phyloP scores from a whole-genome alignment of 2,797 vertebrate genomes.

The Octomys mimax region DNA sequence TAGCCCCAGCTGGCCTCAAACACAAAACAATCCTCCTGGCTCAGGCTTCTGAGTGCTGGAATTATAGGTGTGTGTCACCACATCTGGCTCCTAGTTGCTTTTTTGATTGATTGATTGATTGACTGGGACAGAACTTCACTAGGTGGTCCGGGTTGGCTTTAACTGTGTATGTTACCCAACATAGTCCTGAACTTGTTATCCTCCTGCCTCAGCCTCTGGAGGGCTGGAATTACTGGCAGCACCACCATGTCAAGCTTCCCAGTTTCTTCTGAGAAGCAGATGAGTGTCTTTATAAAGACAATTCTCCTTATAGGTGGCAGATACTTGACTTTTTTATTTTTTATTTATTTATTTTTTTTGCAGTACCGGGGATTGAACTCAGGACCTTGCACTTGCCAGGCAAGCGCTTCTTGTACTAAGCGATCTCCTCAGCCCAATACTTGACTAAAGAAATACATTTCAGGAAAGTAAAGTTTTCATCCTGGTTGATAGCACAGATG shows the following conservation, averaged over 20 bases:
- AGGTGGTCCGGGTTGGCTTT: background rate
- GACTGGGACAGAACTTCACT: background rate
- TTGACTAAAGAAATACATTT: background rate
- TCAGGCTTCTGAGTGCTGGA: background rate
- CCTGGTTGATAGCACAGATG: background rate
- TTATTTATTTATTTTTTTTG: too few relatives aligned
- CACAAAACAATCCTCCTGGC: background rate
- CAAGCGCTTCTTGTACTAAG: too few relatives aligned
- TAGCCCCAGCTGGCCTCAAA: background rate
- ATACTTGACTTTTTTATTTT: background rate
- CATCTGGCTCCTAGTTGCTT: background rate
- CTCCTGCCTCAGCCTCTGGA: background rate
- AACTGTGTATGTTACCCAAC: background rate
- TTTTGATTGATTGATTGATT: background rate
- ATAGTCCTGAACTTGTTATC: background rate
- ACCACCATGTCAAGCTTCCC: too few relatives aligned
- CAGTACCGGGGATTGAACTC: too few relatives aligned
- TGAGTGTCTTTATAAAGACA: background rate
- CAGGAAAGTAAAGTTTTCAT: slow-evolving; percentile 29
- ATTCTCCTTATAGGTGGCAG: background rate
- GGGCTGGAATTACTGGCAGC: background rate
- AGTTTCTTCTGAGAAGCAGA: background rate
- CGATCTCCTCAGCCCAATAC: too few relatives aligned
- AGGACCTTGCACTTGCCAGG: too few relatives aligned
- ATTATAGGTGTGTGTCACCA: background rate